Evolutionary conservation across 2,797 vertebrate species (phyloP).

Genomic region (Acridotheres tristis): DNA sequence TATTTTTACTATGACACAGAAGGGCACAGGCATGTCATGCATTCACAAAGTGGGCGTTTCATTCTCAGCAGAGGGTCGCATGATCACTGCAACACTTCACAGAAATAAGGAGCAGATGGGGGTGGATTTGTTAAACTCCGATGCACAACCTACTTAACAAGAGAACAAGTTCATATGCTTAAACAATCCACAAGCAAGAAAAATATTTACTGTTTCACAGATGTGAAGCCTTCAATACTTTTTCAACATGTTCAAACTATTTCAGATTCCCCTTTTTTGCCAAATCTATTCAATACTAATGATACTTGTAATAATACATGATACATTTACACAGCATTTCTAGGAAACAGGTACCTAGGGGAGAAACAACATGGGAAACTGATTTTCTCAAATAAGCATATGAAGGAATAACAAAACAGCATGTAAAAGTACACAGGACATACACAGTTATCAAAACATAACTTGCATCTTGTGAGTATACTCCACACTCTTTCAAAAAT

Average conservation of each 20-base stretch:
- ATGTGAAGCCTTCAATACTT: neutral
- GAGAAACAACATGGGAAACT: neutral
- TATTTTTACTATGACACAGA: conserved; percentile 48
- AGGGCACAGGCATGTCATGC: conserved; percentile 1
- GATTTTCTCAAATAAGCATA: neutral
- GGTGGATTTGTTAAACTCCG: neutral
- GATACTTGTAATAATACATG: neutral
- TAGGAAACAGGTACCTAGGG: neutral
- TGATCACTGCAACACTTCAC: neutral
- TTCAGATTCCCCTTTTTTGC: neutral
- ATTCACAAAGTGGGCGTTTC: conserved; percentile 24
- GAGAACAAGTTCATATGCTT: neutral
- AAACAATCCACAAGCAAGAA: neutral
- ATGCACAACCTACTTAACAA: neutral
- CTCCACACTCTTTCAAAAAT: neutral
- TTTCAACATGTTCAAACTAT: neutral
- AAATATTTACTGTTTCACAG: neutral
- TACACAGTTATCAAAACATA: neutral
- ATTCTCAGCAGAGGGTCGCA: neutral
- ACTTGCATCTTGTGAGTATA: neutral
- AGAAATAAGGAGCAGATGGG: neutral
- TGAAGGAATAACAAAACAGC: neutral
- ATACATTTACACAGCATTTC: neutral
- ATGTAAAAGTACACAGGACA: neutral
- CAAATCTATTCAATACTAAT: neutral